These are phyloP conservation scores for Drosophila ezoana DNA, from an alignment of 2,888 invertebrate genomes.

Conservation along the genomic window DNA sequence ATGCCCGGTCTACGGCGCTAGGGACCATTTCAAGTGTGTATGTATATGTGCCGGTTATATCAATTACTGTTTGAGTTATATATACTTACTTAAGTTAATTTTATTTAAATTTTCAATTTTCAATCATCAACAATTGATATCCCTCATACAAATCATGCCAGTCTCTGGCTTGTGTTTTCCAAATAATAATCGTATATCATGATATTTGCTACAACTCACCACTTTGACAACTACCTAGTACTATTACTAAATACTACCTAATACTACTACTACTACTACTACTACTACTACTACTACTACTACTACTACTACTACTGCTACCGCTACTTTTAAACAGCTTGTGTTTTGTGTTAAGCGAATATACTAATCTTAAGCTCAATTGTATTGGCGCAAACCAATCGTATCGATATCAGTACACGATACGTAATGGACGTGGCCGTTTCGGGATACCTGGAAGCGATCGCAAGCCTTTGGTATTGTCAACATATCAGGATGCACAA, in stretches of 20 bases:
- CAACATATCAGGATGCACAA: conserved; percentile 96
- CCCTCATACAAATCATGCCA: conserved; percentile 55
- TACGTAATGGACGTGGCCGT: conserved; percentile 92
- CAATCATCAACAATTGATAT: conserved; percentile 41
- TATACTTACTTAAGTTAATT: conserved; percentile 23
- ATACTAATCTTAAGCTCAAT: conserved; percentile 72
- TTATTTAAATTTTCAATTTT: conserved; percentile 12
- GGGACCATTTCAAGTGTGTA: conserved; percentile 39
- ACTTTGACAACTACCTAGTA: conserved; percentile 54
- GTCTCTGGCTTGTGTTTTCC: conserved; percentile 26
- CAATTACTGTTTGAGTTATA: conserved; percentile 49
- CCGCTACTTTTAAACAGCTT: conserved; percentile 55
- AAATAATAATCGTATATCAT: conserved; percentile 59
- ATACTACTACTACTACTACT: conserved; percentile 41
- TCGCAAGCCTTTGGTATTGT: conserved; percentile 96
- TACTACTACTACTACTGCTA: conserved; percentile 45
- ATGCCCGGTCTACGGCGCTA: neutral
- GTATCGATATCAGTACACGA: conserved; percentile 88
- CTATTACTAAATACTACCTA: conserved; percentile 51
- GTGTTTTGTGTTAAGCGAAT: conserved; percentile 9
- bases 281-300: conserved; percentile 47
- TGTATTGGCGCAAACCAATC: conserved; percentile 30
- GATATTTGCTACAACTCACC: conserved; percentile 71
- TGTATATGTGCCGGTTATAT: conserved; percentile 52
- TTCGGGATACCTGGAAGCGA: conserved; percentile 93